Conservation (phyloP, 2,888 invertebrate species). For the Stenolophus ochropezus region DNA sequence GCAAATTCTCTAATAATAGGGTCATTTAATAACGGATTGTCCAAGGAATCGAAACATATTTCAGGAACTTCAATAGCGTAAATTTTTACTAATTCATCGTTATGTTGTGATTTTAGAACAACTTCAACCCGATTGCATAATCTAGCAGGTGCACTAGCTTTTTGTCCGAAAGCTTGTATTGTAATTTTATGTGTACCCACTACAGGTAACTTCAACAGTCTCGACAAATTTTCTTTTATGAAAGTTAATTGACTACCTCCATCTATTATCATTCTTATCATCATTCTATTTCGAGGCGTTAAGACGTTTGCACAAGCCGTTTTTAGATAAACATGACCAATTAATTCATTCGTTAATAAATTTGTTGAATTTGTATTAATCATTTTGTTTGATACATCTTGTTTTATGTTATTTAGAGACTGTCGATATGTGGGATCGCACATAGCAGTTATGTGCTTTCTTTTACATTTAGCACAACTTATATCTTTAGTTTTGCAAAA, state of each 20-base stretch:
- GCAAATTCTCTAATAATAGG: too few species aligned
- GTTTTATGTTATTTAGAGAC: too few species aligned
- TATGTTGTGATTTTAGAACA: neutral
- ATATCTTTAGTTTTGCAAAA: too few species aligned
- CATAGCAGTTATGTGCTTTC: too few species aligned
- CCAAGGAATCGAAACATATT: neutral
- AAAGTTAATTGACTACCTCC: conserved; percentile 51
- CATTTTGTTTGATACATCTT: too few species aligned
- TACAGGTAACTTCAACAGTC: neutral
- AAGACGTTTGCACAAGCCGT: neutral
- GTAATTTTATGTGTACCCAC: neutral
- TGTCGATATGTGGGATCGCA: too few species aligned
- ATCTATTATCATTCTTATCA: neutral
- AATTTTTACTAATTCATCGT: neutral
- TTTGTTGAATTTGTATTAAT: neutral
- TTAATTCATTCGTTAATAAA: neutral
- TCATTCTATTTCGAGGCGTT: neutral
- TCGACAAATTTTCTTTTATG: conserved; percentile 26
- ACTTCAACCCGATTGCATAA: neutral
- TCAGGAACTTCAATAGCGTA: neutral
- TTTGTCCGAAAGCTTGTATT: neutral
- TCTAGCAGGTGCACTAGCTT: neutral
- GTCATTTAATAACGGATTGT: too few species aligned
- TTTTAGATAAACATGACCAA: neutral
- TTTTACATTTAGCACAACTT: too few species aligned